Base-by-base conservation (phyloP, 2,888 invertebrate genomes). In the Ellobium chinense region DNA sequence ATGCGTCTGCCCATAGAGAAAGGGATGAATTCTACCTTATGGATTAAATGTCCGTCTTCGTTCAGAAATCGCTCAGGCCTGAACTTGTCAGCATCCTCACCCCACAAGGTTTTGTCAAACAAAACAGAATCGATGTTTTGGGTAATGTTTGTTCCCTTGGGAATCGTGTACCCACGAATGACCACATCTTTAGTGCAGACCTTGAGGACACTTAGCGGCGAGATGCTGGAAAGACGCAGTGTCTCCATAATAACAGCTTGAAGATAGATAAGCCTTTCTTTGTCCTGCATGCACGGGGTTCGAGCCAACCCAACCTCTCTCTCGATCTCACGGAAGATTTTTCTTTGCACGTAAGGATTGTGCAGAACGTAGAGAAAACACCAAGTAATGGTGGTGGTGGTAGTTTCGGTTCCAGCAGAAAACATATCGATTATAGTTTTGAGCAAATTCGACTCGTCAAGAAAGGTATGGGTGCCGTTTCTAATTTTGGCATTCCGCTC, bases 301-400 rank as follows among this genome's bases (percentile, higher is more conserved):
- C 86, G 68, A 0, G 78, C 73, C 9, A 56, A 37, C 18, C 92
- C 92, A 63, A 94, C 91, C 62, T 93, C 90, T 2, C 84, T 82
- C 4, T 82, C 75, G 14, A 85, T 82, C 54, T 85, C 85, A 27
- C 54, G 24, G n/a, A 70, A 68, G 21, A 78, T 65, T 36, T 72
- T 80, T 5, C 73, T 63, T 54, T 82, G 83, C 14, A 80, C 95
- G 18, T 96, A 94, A 56, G 96, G 96, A 89, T 97, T 95, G 68
- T 95, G 94, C 9, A 96, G 97, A 90, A 97, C 95, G 88, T 97
- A 94, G 84, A 96, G 96, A 7, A 97, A 94, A 82, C 96, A 96
- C 94, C 97, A 97, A 90, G 96, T 96, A 83, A 97, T 96, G 1
- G 96, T 97, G 27, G 97, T 96, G 21, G 96, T 95, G 0, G 96